These are phyloP conservation scores for Erebia palarica DNA, from an alignment of 2,888 invertebrate species.

Conservation along the genomic window DNA sequence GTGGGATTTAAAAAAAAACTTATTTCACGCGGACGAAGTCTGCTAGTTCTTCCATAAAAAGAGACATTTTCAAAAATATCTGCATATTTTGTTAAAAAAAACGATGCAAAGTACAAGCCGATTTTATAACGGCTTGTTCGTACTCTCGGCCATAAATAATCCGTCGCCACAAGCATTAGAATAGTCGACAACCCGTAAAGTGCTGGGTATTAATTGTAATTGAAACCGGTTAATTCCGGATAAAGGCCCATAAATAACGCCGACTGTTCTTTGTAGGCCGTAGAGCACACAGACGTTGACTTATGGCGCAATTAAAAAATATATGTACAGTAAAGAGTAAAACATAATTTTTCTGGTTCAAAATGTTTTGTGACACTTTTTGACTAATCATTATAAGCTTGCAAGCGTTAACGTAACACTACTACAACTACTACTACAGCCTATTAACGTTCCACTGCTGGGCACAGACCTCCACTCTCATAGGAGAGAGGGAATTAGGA, in stretches of 20 bases:
- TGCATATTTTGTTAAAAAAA: background rate
- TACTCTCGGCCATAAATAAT: slow-evolving; percentile 13
- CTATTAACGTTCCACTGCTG: too few relatives aligned
- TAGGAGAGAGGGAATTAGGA: too few relatives aligned
- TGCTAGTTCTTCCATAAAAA: too few relatives aligned
- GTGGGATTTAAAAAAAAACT: too few relatives aligned
- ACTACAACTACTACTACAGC: too few relatives aligned
- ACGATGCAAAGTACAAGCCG: background rate
- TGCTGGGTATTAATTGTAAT: slow-evolving; percentile 36
- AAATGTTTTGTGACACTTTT: background rate
- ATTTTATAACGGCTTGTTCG: background rate
- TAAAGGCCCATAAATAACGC: slow-evolving; percentile 29
- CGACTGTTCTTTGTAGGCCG: slow-evolving; percentile 17
- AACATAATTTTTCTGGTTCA: background rate
- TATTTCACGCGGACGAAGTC: too few relatives aligned
- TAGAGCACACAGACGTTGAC: slow-evolving; percentile 13
- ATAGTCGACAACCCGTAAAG: slow-evolving; percentile 24
- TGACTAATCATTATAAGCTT: too few relatives aligned
- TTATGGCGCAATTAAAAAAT: slow-evolving; percentile 22
- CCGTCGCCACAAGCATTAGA: slow-evolving; percentile 15
- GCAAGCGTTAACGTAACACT: too few relatives aligned
- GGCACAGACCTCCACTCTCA: too few relatives aligned
- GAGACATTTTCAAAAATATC: too few relatives aligned
- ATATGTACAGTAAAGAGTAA: background rate
- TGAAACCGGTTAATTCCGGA: slow-evolving; percentile 35